phyloP scores from a whole-genome alignment of 2,888 invertebrate species.

The Lasioglossum morio region DNA sequence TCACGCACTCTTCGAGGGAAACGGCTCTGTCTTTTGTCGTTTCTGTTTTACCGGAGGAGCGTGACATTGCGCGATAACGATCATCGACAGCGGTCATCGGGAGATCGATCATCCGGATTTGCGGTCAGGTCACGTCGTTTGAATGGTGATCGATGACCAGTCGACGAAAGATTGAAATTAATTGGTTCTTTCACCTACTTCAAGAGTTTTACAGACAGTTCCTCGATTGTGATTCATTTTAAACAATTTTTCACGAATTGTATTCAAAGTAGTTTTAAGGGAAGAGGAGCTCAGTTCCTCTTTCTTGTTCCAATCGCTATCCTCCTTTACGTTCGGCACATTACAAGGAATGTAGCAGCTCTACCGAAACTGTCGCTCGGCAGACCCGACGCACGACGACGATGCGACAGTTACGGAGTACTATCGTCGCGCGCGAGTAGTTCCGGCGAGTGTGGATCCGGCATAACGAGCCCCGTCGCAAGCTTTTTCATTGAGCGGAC shows the following conservation, averaged over 20 bases:
- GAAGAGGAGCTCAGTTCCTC: too few species aligned
- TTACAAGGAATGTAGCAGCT: not conserved
- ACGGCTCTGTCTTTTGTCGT: constrained; percentile 1
- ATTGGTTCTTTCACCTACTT: not conserved
- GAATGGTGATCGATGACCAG: not conserved
- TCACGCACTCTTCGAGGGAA: constrained; percentile 36
- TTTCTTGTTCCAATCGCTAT: not conserved
- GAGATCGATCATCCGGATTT: not conserved
- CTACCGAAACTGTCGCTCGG: not conserved
- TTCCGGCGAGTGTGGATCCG: not conserved
- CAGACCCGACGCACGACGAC: too few species aligned
- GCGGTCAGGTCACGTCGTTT: not conserved
- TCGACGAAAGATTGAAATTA: not conserved
- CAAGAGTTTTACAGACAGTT: not conserved
- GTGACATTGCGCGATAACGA: not conserved
- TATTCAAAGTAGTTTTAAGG: too few species aligned
- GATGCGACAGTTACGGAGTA: too few species aligned
- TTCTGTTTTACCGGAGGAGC: not conserved
- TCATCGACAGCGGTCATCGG: not conserved
- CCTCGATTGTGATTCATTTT: too few species aligned
- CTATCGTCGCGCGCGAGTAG: not conserved
- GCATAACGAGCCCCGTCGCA: constrained; percentile 25
- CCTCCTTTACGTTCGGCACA: not conserved
- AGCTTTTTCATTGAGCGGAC: constrained; percentile 14
- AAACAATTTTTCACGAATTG: too few species aligned